Conservation (phyloP, 1,140 invertebrate species). For the Ruditapes philippinarum region DNA sequence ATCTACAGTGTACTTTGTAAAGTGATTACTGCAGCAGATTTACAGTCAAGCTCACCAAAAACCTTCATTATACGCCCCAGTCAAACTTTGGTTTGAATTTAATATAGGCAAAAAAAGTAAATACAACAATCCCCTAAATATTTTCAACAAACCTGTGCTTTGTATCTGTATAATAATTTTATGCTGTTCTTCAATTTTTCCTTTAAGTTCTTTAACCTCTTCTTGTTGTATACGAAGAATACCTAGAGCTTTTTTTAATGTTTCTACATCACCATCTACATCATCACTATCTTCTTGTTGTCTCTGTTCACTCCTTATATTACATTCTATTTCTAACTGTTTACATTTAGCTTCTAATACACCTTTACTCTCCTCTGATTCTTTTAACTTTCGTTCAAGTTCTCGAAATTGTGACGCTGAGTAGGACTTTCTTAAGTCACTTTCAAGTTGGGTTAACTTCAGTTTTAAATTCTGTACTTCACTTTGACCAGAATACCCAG, state of each 20-base stretch:
- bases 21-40: no score
- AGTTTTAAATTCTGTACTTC: conserved; percentile 5
- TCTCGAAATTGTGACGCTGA: background rate
- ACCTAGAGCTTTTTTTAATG: background rate
- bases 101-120: no score
- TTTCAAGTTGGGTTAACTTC: background rate
- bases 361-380: background rate
- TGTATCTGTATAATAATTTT: conserved; percentile 26
- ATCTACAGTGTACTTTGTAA: no score
- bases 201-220: conserved; percentile 17
- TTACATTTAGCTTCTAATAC: conserved; percentile 48
- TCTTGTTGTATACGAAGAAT: background rate
- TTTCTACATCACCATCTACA: conserved; percentile 55
- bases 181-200: conserved; percentile 17
- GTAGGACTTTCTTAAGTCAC: background rate
- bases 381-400: background rate
- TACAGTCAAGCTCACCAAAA: no score
- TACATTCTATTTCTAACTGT: conserved; percentile 51
- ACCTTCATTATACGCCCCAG: no score
- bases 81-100: no score
- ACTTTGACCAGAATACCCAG: background rate
- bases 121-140: no score
- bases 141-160: background rate
- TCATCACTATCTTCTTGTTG: conserved; percentile 33
- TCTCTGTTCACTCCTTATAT: conserved; percentile 31